Conservation (phyloP, 2,797 vertebrate species). For the Harpagifer antarcticus region DNA sequence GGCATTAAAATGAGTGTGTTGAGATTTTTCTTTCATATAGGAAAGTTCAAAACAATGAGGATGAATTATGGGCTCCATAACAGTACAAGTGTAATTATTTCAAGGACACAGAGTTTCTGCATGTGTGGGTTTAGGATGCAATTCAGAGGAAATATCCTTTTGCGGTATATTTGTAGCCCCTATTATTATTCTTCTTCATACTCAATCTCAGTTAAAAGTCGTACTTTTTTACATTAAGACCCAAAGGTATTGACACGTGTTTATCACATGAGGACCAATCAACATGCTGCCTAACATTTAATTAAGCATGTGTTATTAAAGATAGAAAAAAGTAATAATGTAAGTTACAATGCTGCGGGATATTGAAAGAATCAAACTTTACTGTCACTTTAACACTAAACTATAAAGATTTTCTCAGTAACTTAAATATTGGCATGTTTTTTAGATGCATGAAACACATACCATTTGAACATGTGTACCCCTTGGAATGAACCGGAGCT, state of each 20-base stretch:
- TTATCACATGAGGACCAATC: neutral
- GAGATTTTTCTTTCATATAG: constrained; percentile 39
- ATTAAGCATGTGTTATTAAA: neutral
- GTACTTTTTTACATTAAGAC: neutral
- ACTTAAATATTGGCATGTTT: too few species aligned
- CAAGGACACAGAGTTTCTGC: constrained; percentile 75
- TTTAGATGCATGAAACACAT: neutral
- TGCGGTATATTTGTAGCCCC: constrained; percentile 38
- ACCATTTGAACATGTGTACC: constrained; percentile 22
- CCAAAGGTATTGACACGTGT: neutral
- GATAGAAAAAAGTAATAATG: neutral
- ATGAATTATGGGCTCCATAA: constrained; percentile 80
- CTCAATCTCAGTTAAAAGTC: constrained; percentile 23
- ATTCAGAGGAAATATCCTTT: constrained; percentile 70
- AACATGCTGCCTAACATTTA: neutral
- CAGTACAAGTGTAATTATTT: constrained; percentile 78
- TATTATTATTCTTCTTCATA: constrained; percentile 44
- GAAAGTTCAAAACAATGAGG: constrained; percentile 79
- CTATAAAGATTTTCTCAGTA: neutral
- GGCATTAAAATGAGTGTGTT: constrained; percentile 66
- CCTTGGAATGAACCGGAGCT: constrained; percentile 38
- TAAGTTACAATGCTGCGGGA: neutral
- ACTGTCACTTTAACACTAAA: neutral
- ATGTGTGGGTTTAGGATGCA: constrained; percentile 71
- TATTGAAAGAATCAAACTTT: neutral